These are phyloP conservation scores for Heteronetta atricapilla DNA, from an alignment of 2,113 vertebrate species.

Conservation along the genomic window DNA sequence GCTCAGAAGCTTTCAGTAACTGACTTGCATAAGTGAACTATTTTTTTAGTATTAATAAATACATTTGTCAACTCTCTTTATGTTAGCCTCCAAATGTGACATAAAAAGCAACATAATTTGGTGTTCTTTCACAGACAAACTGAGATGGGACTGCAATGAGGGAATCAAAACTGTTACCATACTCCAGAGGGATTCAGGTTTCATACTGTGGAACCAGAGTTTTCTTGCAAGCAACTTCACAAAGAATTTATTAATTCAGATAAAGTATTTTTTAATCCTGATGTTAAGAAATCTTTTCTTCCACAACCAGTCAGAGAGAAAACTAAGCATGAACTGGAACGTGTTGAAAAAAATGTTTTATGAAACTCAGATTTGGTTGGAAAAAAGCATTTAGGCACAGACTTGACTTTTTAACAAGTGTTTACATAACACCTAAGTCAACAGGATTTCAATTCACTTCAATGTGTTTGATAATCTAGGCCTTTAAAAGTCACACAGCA, in stretches of 20 bases:
- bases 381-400: not conserved
- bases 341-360: not conserved
- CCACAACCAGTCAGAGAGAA: not conserved
- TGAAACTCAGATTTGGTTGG: not conserved
- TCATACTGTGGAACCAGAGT: not conserved
- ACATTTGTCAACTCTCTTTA: not conserved
- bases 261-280: not conserved
- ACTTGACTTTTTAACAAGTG: not conserved
- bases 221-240: not conserved
- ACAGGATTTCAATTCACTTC: not conserved
- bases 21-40: not conserved
- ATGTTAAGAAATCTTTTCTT: not conserved
- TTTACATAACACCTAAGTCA: not conserved
- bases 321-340: not conserved
- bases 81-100: not conserved
- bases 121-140: not conserved
- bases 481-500: not conserved
- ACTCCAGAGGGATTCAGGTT: not conserved
- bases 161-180: not conserved
- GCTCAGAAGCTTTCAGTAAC: constrained; percentile 5
- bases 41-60: not conserved
- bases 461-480: not conserved
- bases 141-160: not conserved
- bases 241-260: not conserved
- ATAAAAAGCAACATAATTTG: not conserved